Conservation (phyloP, 2,888 invertebrate species). For the Patella pellucida region DNA sequence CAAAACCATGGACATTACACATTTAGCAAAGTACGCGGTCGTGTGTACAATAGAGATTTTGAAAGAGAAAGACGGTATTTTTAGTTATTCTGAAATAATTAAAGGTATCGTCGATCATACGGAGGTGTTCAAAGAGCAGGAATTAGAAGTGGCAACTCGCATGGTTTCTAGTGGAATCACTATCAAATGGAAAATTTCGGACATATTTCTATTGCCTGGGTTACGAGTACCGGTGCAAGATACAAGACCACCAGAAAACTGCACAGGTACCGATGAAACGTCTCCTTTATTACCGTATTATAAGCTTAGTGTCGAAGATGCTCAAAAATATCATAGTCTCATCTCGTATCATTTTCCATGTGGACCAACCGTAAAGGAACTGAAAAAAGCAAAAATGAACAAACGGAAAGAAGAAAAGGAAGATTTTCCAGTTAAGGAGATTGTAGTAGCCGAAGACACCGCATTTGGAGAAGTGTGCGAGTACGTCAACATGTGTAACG, state of each 20-base stretch:
- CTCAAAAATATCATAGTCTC: conserved; percentile 1
- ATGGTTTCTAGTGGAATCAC: background rate
- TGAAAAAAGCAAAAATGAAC: background rate
- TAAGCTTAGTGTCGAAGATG: conserved; percentile 1
- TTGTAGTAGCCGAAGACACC: background rate
- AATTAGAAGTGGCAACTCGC: conserved; percentile 1
- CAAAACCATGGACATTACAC: background rate
- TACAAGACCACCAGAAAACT: background rate
- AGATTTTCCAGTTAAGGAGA: conserved; percentile 5
- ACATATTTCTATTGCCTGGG: background rate
- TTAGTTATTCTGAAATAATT: conserved; percentile 1
- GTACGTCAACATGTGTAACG: background rate
- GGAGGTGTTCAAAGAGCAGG: background rate
- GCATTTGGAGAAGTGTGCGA: background rate
- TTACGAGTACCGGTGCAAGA: conserved; percentile 8
- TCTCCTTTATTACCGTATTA: background rate
- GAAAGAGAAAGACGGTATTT: background rate
- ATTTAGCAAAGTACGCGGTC: background rate
- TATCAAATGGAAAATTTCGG: conserved; percentile 3
- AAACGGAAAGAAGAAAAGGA: background rate
- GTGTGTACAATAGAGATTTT: background rate
- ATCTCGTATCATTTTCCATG: conserved; percentile 5
- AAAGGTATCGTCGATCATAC: conserved; percentile 3
- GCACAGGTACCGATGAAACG: background rate
- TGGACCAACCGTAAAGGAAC: background rate